phyloP scores from a whole-genome alignment of 2,888 invertebrate genomes.

The Ophonus ardosiacus region DNA sequence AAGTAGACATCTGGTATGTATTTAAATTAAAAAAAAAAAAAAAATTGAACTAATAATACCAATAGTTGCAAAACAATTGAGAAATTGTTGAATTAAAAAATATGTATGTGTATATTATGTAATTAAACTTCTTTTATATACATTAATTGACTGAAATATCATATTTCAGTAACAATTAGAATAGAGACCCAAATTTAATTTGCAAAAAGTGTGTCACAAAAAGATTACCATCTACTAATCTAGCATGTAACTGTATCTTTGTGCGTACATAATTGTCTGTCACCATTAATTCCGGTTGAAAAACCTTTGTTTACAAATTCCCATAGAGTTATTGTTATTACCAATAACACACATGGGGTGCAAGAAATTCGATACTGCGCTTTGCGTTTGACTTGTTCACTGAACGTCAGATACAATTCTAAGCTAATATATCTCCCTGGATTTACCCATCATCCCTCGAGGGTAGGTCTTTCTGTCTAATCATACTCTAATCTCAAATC shows the following conservation, averaged over 20 bases:
- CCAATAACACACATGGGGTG: slow-evolving; percentile 25
- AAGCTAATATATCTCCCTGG: slow-evolving; percentile 70
- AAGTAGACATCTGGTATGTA: too few relatives aligned
- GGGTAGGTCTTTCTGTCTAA: slow-evolving; percentile 56
- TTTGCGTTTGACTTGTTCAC: slow-evolving; percentile 53
- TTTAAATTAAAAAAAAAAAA: too few relatives aligned
- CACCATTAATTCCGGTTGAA: slow-evolving; percentile 1
- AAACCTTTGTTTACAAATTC: slow-evolving; percentile 36
- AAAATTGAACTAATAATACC: too few relatives aligned
- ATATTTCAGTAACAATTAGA: not conserved
- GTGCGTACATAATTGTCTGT: not conserved
- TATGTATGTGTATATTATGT: too few relatives aligned
- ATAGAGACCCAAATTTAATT: not conserved
- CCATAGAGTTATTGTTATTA: not conserved
- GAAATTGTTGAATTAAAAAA: too few relatives aligned
- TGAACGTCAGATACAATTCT: slow-evolving; percentile 70
- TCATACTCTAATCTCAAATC: slow-evolving; percentile 64
- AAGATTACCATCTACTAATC: not conserved
- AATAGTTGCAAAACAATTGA: too few relatives aligned
- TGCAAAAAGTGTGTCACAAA: not conserved
- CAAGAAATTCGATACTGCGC: slow-evolving; percentile 43
- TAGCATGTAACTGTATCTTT: not conserved
- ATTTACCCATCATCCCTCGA: slow-evolving; percentile 54
- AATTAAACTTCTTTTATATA: too few relatives aligned
- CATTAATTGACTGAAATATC: too few relatives aligned